Base-by-base conservation (phyloP, 2,888 invertebrate genomes). In the Aethes cnicana region DNA sequence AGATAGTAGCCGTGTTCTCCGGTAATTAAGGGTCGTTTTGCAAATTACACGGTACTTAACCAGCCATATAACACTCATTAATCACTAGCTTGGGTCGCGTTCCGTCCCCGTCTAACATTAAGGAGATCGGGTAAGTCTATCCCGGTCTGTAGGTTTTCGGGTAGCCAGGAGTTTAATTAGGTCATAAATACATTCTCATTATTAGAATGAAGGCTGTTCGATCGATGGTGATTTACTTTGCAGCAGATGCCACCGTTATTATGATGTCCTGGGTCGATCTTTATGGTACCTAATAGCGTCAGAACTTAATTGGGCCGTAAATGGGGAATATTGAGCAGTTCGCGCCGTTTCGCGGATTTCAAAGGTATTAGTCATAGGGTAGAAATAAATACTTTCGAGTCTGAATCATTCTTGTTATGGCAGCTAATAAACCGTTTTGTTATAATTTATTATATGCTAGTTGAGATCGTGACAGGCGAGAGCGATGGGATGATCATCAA, bases 1-100 rank as follows among this genome's bases (percentile, higher is more conserved):
- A 69, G 68, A 77, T 73, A 80, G 88, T 84, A 86, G 85, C 81
- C 77, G 76, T 83, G 84, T 81, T 85, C 84, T 72, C 74, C 81
- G 87, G 86, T 90, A 90, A 92, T 92, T 92, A 92, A 92, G 92
- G 92, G 91, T 92, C 92, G 92, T 92, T 92, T 92, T 92, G 92
- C 92, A 92, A 93, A 93, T 93, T 93, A 93, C 93, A 93, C 90
- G 92, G 92, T 92, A 93, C 93, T 93, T 93, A 93, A 91, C 90
- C 90, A 92, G 91, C 92, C 92, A 92, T 92, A 91, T 91, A 91
- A 92, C 89, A 84, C 84, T 88, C 83, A 92, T 92, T 92, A 92
- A 92, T 92, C 92, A 92, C 90, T 74, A 71, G 70, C 63, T 68
- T 66, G 74, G 82, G 75, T 68, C 66, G 67, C 64, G 53, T 50